Evolutionary conservation across 2,113 vertebrate genomes (phyloP), one percentile per base, ranked within the genome.

Genomic region (Copsychus sechellarum): DNA sequence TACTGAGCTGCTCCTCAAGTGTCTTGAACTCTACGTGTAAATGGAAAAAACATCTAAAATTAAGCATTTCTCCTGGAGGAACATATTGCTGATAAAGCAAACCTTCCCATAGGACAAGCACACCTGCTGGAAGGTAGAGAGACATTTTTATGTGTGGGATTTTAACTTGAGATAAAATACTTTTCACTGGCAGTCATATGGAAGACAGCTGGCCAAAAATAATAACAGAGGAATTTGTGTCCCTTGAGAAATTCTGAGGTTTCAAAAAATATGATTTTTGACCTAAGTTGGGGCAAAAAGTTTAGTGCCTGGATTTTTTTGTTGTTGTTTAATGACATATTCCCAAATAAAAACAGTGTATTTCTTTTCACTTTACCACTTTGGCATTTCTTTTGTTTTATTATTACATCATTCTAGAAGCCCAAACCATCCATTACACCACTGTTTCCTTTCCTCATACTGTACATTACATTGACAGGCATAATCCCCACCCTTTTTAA

Each of bases 21-120:
- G 86, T 93, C 95, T 96, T 96, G 95, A 97, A 97, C 96, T 91
- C 57, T 86, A 97, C 93, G 95, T 96, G 95, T 94, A 92, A 97
- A 97, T 96, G 94, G 93, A 90, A 96, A 97, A 97, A 97, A 92
- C 96, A 97, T 95, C 82, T 83, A 88, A 95, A 96, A 96, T 93
- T 90, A 95, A 96, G 51, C 40, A 53, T 93, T 96, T 95, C 88
- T 96, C 93, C 95, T 95, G 93, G 60, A 95, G 94, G 81, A 95
- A 94, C 94, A 96, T 79, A 78, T 88, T 86, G 92, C 93, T 97
- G 93, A 96, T 96, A 97, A 94, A 97, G 92, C 90, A 94, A 90
- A 95, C 81, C 90, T 93, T 83, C 94, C 93, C 93, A 74, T 1
- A 90, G 96, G 94, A 93, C 64, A 81, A 86, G 92, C 94, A 93